Conservation (phyloP, 2,113 vertebrate species). For the Corvus cornix region DNA sequence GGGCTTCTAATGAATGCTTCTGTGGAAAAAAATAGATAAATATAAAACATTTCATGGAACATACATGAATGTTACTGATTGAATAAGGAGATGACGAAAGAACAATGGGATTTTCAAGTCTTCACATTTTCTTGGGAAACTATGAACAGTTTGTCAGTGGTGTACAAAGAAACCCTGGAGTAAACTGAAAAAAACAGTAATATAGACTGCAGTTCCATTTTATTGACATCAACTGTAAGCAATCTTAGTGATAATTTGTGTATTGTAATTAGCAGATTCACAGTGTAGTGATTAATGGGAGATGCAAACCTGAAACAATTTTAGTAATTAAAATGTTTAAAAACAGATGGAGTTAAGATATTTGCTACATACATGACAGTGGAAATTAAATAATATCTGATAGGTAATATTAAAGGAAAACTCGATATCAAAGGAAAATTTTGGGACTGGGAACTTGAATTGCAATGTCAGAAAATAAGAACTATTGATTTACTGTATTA, state of each 20-base stretch:
- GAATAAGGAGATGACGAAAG: background rate
- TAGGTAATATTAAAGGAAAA: background rate
- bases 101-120: background rate
- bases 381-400: background rate
- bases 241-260: background rate
- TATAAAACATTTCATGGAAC: background rate
- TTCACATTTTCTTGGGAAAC: background rate
- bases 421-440: background rate
- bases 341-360: background rate
- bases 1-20: background rate
- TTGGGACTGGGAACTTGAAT: background rate
- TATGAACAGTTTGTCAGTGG: background rate
- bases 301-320: background rate
- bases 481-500: background rate
- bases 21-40: background rate
- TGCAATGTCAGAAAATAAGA: background rate
- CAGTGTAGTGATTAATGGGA: background rate
- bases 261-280: background rate
- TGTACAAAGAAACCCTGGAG: fast-evolving
- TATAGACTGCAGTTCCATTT: background rate
- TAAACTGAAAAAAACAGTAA: background rate
- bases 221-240: background rate
- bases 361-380: background rate
- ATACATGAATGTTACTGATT: background rate
- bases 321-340: background rate